These are phyloP conservation scores for Oscheius sp. DNA, from an alignment of 1,140 invertebrate genomes.

Conservation along the genomic window DNA sequence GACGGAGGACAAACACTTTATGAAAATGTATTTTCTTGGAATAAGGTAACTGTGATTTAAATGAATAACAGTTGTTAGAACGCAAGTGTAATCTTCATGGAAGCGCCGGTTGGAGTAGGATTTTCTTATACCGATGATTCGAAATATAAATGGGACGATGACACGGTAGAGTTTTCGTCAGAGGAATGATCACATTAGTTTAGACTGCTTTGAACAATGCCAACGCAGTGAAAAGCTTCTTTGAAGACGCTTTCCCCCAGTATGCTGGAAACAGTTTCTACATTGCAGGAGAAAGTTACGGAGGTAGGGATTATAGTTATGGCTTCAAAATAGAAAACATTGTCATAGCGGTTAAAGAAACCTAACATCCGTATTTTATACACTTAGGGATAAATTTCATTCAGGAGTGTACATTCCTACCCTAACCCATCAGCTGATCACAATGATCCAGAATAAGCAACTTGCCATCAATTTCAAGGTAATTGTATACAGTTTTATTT, in stretches of 20 bases:
- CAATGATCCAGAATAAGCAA: constrained; percentile 24
- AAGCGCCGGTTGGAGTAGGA: constrained; percentile 28
- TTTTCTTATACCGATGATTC: constrained; percentile 31
- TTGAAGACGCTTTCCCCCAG: constrained; percentile 65
- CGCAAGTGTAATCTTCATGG: constrained; percentile 32
- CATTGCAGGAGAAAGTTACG: constrained; percentile 64
- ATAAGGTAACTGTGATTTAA: too few species aligned
- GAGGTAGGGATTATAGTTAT: not conserved
- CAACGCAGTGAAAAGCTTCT: constrained; percentile 65
- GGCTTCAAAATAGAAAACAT: not conserved
- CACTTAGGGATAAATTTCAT: too few species aligned
- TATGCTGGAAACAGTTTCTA: constrained; percentile 63
- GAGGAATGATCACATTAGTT: not conserved
- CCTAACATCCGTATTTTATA: too few species aligned
- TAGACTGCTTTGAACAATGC: constrained; percentile 62
- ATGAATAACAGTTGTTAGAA: not conserved
- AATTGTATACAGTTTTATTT: constrained; percentile 7
- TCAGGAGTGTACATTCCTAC: constrained; percentile 64
- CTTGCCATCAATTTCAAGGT: constrained; percentile 1
- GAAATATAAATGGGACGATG: constrained; percentile 16
- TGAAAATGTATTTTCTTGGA: constrained; percentile 64
- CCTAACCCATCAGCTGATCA: constrained; percentile 62
- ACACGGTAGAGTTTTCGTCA: not conserved
- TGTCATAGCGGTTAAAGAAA: too few species aligned
- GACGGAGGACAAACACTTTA: constrained; percentile 58